phyloP scores from a whole-genome alignment of 92 coral and sea anemone genomes.

The Galaxea fascicularis region DNA sequence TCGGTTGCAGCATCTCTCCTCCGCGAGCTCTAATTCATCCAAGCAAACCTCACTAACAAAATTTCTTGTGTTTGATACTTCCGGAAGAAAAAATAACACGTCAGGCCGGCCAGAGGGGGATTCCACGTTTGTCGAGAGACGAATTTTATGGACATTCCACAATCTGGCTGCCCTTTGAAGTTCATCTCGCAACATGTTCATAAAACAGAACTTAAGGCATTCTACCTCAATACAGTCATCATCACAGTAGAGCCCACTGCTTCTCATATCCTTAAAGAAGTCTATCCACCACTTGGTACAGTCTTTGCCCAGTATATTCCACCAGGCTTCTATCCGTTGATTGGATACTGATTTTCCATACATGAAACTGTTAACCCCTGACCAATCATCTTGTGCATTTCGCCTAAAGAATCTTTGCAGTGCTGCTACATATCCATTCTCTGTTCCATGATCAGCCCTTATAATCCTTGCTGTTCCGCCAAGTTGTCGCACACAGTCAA shows the following conservation, averaged over 20 bases:
- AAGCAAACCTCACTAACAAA: background rate
- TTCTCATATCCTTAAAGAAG: constrained; percentile 53
- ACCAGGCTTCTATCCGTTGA: constrained; percentile 61
- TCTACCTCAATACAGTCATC: constrained; percentile 41
- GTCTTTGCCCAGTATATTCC: constrained; percentile 46
- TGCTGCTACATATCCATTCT: constrained; percentile 46
- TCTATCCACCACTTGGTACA: constrained; percentile 59
- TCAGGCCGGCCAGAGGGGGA: constrained; percentile 55
- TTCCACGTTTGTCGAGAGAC: constrained; percentile 51
- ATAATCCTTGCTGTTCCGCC: constrained; percentile 52
- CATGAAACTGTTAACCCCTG: constrained; percentile 52
- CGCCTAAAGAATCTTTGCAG: constrained; percentile 56
- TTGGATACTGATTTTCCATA: constrained; percentile 54
- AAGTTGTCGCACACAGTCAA: constrained; percentile 63
- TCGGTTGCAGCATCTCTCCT: constrained; percentile 26
- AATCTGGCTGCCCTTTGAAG: constrained; percentile 45
- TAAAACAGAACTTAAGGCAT: too few species aligned
- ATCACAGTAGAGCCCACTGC: constrained; percentile 45
- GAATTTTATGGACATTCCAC: constrained; percentile 56
- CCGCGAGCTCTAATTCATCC: constrained; percentile 45
- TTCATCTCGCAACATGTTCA: constrained; percentile 50
- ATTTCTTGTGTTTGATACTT: too few species aligned
- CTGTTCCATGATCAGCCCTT: constrained; percentile 55
- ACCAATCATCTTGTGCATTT: constrained; percentile 34
- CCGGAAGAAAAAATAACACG: constrained; percentile 38